A percentile compares a stretch with the other conserved stretches of the same genome.
Conservation (phyloP, 37 sponge, comb jelly and placozoan species). For the Amphimedon queenslandica region DNA sequence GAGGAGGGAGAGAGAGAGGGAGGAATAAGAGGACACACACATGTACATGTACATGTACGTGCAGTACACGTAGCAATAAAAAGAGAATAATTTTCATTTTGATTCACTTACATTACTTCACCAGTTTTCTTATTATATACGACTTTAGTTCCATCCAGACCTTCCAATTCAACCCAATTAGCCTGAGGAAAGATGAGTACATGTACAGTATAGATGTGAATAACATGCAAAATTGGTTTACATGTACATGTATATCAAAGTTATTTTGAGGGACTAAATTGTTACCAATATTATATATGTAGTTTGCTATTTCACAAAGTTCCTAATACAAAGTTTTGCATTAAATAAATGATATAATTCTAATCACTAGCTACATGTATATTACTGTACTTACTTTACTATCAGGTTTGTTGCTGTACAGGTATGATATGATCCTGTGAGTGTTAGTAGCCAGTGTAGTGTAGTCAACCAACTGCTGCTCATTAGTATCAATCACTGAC, state of each 20-base stretch:
- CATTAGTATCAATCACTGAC: conserved; percentile 16
- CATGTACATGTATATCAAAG: too few relatives aligned
- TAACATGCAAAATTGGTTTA: too few relatives aligned
- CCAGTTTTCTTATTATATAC: conserved; percentile 64
- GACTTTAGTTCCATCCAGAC: conserved; percentile 23
- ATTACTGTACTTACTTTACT: conserved; percentile 10
- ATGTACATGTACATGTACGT: neutral
- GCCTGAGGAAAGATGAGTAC: too few relatives aligned
- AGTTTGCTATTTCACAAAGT: too few relatives aligned
- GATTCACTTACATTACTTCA: conserved; percentile 23
- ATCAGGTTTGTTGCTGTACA: conserved; percentile 37
- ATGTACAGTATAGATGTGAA: too few relatives aligned
- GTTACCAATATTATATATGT: too few relatives aligned
- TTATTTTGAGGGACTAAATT: too few relatives aligned
- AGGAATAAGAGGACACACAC: neutral
- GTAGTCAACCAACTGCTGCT: conserved; percentile 38
- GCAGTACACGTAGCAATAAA: neutral
- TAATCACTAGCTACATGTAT: too few relatives aligned
- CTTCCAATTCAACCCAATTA: conserved; percentile 36
- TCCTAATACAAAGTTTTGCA: too few relatives aligned
- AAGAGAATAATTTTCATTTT: neutral
- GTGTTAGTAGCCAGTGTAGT: conserved; percentile 38
- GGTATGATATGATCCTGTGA: conserved; percentile 21
- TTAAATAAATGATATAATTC: too few relatives aligned
- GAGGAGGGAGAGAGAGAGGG: neutral